These are phyloP conservation scores for Himalopsyche japonica DNA, from an alignment of 2,888 invertebrate genomes.

Conservation along the genomic window DNA sequence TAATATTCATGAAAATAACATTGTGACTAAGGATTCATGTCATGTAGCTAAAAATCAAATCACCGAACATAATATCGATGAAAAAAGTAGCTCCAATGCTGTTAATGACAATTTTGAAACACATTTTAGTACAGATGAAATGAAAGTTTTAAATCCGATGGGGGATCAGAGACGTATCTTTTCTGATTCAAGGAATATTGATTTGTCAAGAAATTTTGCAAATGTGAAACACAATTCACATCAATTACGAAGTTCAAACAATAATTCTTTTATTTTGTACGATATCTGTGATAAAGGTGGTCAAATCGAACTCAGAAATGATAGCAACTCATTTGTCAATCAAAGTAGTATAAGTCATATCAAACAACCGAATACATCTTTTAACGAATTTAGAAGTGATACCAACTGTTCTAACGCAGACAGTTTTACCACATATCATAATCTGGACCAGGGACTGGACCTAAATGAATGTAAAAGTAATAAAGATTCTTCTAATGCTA, in stretches of 20 bases:
- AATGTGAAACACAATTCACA: not conserved
- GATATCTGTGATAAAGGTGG: not conserved
- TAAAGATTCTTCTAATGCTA: not conserved
- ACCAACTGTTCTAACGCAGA: no score
- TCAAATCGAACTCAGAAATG: not conserved
- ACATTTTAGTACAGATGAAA: not conserved
- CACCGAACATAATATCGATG: not conserved
- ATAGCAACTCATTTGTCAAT: not conserved
- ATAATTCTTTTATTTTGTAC: not conserved
- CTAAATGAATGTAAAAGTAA: not conserved
- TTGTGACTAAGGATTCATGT: no score
- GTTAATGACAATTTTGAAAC: not conserved
- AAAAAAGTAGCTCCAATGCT: not conserved
- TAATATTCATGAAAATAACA: no score
- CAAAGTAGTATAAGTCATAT: not conserved
- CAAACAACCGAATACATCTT: not conserved
- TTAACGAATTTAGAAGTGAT: not conserved
- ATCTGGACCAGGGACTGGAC: not conserved
- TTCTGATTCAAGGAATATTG: not conserved
- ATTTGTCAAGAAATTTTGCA: not conserved
- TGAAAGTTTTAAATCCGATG: not conserved
- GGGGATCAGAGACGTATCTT: not conserved
- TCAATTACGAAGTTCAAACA: not conserved
- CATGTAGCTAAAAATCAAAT: no score
- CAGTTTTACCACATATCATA: not conserved